These are phyloP conservation scores for Dryomyza anilis DNA, from an alignment of 2,888 invertebrate species.

Conservation along the genomic window DNA sequence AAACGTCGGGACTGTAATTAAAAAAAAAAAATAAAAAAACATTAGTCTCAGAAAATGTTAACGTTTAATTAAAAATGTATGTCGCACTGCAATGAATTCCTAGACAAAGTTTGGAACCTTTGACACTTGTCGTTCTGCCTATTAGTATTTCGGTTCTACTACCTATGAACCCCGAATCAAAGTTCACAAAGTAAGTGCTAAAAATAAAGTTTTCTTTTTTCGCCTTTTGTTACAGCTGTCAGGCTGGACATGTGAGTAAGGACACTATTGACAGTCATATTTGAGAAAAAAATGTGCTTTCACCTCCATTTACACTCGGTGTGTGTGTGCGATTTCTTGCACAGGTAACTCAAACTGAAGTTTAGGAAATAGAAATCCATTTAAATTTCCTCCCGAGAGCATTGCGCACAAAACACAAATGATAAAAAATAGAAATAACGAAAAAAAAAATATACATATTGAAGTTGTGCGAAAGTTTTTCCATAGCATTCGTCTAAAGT, in stretches of 20 bases:
- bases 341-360: neutral
- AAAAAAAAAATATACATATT: neutral
- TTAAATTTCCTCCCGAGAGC: slow-evolving; percentile 1
- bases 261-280: too few species aligned
- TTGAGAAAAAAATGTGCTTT: too few species aligned
- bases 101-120: slow-evolving; percentile 6
- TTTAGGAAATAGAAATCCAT: slow-evolving; percentile 17
- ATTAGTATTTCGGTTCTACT: too few species aligned
- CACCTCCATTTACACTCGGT: too few species aligned
- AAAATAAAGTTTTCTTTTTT: neutral
- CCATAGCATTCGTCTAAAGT: slow-evolving; percentile 41
- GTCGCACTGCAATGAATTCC: neutral
- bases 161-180: too few species aligned
- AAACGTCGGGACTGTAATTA: slow-evolving; percentile 77
- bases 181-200: neutral
- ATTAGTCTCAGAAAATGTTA: neutral
- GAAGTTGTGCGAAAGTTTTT: neutral
- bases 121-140: too few species aligned
- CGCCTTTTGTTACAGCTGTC: neutral
- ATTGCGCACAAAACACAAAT: neutral
- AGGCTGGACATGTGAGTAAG: neutral
- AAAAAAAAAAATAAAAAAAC: slow-evolving; percentile 13
- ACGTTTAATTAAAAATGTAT: neutral
- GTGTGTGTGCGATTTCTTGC: too few species aligned
- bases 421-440: neutral